These are phyloP conservation scores for Maniola jurtina DNA, from an alignment of 1,140 invertebrate genomes.

Conservation along the genomic window DNA sequence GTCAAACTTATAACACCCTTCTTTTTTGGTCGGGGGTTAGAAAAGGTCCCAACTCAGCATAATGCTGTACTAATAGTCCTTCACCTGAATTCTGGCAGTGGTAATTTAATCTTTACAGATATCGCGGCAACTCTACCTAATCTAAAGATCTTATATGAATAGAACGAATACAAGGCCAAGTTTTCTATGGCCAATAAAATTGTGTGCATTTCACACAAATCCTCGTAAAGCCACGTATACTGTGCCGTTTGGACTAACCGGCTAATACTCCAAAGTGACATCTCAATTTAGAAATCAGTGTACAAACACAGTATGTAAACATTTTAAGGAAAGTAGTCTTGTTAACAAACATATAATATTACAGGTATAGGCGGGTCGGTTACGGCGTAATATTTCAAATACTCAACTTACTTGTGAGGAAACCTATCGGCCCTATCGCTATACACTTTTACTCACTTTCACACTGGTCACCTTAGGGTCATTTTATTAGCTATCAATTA, in stretches of 20 bases:
- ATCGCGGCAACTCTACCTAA: no score
- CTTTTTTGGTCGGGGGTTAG: no score
- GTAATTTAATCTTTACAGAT: no score
- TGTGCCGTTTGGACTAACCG: not conserved
- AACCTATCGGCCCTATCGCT: slow-evolving; percentile 48
- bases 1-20: no score
- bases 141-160: no score
- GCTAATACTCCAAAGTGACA: slow-evolving; percentile 1
- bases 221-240: not conserved
- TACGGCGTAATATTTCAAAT: slow-evolving; percentile 42
- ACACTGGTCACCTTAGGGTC: slow-evolving; percentile 13
- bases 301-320: slow-evolving; percentile 23
- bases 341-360: slow-evolving; percentile 27
- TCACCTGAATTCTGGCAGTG: no score
- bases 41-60: no score
- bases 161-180: not conserved
- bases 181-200: slow-evolving; percentile 4
- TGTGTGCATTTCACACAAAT: not conserved
- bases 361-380: slow-evolving; percentile 22
- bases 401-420: slow-evolving; percentile 18
- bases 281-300: slow-evolving; percentile 24
- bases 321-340: slow-evolving; percentile 30
- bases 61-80: no score
- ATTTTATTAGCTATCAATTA: no score
- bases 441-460: slow-evolving; percentile 48